phyloP scores from a whole-genome alignment of 2,113 vertebrate species.

The Aptenodytes patagonicus region DNA sequence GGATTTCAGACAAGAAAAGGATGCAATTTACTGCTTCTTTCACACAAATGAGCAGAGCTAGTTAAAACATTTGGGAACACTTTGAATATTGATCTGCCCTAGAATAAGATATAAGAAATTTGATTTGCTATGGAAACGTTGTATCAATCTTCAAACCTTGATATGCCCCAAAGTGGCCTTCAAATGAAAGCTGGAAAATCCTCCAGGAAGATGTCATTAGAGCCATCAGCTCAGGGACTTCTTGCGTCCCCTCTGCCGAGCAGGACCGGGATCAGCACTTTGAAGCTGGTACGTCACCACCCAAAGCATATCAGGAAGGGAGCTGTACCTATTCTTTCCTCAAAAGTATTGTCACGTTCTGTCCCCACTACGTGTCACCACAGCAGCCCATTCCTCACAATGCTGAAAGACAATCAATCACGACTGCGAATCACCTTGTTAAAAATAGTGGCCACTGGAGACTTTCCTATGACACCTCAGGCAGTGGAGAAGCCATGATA shows the following conservation, averaged over 20 bases:
- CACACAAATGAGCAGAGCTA: conserved; percentile 19
- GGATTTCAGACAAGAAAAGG: conserved; percentile 33
- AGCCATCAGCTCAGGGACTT: background rate
- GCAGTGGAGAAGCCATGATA: background rate
- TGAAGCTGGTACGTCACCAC: background rate
- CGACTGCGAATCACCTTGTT: conserved; percentile 1
- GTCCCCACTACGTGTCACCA: background rate
- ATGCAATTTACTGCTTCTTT: conserved; percentile 30
- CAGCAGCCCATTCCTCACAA: background rate
- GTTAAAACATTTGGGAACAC: conserved; percentile 27
- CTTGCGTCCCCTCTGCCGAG: background rate
- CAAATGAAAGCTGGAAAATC: background rate
- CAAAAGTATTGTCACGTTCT: background rate
- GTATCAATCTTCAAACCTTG: background rate
- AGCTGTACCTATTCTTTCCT: background rate
- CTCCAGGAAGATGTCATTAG: background rate
- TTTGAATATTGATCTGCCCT: conserved; percentile 48
- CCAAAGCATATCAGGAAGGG: background rate
- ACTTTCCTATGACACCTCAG: background rate
- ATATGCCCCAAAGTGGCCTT: background rate
- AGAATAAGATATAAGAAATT: conserved; percentile 23
- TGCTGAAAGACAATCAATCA: conserved; percentile 35
- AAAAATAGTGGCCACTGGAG: conserved; percentile 22
- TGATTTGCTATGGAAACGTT: conserved; percentile 25
- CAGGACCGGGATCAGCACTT: background rate